Evolutionary conservation across 2,888 invertebrate species (phyloP).

Genomic region (Drosophila fulvimacula): DNA sequence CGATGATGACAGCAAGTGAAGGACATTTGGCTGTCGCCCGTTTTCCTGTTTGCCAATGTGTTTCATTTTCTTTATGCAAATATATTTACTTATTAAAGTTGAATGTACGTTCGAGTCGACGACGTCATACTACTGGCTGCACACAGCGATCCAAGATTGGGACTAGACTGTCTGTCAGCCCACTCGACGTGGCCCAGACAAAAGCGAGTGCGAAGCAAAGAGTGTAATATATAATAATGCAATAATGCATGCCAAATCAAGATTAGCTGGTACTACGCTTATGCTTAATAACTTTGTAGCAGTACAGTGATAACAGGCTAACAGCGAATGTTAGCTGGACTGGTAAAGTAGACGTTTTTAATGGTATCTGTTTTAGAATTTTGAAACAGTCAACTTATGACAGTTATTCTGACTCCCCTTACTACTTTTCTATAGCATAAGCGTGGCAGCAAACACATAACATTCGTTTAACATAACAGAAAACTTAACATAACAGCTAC

Average conservation of each 20-base stretch:
- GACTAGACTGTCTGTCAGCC: background rate
- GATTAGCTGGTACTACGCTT: conserved; percentile 24
- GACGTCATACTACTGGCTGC: background rate
- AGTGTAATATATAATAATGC: conserved; percentile 39
- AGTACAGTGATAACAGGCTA: background rate
- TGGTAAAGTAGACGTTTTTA: no score
- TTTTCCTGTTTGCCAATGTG: conserved; percentile 15
- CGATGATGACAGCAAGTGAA: conserved; percentile 46
- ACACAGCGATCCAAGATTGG: conserved; percentile 19
- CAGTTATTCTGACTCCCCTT: background rate
- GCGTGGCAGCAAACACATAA: conserved; percentile 12
- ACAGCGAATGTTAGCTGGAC: background rate
- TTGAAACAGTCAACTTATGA: background rate
- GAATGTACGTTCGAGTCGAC: conserved; percentile 29
- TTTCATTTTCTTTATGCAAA: conserved; percentile 10
- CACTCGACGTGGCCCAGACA: conserved; percentile 11
- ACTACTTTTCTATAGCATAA: conserved; percentile 1
- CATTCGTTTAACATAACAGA: conserved; percentile 8
- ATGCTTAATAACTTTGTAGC: background rate
- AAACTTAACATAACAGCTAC: conserved; percentile 6
- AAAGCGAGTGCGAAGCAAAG: conserved; percentile 41
- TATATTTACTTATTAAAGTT: conserved; percentile 56
- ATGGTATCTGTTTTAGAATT: background rate
- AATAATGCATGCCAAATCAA: conserved; percentile 40
- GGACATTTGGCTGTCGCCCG: background rate